Evolutionary conservation across 2,113 vertebrate species (phyloP), one percentile per base, ranked within the genome.

Genomic region (Felis chaus): DNA sequence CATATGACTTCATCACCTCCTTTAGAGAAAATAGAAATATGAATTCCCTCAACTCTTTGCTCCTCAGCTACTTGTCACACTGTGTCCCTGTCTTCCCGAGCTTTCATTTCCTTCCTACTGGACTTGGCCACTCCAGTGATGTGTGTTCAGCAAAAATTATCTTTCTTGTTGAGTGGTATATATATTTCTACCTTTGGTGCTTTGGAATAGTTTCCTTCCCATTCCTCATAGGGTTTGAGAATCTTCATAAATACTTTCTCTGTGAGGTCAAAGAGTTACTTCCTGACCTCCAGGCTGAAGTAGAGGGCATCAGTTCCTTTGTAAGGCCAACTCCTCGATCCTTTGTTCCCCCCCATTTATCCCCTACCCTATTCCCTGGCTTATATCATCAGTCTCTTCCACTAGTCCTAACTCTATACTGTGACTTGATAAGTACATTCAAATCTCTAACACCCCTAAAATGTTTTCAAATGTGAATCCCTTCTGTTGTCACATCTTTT

Each of bases 381-480:
- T 79, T 11, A 1, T 82, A 2, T 76, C 18, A 66, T 88, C 36
- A 50, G 0, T 91, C 45, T 66, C 66, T 93, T 90, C 25, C 74
- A 71, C 31, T 55, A 53, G 57, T 73, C 53, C 66, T 36, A 10
- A 79, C 33, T 89, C 73, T 45, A 0, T 79, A 16, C 74, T 80
- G 84, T 50, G 85, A 93, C 48, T 48, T 74, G 45, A 29, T 11
- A 27, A 21, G 15, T 41, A 63, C 39, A 39, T 19, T 63, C 9
- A 88, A 45, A 23, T 82, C 73, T 83, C 36, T 68, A 14, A 50
- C 11, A 33, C 31, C 45, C 41, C 84, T 96, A 63, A 94, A 94
- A 85, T 79, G 71, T 31, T 94, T 82, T 85, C 29, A 81, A 83
- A 41, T 95, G 95, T 66, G 15, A 84, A 53, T 91, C 53, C 19